Base-by-base conservation (phyloP, 2,888 invertebrate species). In the Dynastes tityus region DNA sequence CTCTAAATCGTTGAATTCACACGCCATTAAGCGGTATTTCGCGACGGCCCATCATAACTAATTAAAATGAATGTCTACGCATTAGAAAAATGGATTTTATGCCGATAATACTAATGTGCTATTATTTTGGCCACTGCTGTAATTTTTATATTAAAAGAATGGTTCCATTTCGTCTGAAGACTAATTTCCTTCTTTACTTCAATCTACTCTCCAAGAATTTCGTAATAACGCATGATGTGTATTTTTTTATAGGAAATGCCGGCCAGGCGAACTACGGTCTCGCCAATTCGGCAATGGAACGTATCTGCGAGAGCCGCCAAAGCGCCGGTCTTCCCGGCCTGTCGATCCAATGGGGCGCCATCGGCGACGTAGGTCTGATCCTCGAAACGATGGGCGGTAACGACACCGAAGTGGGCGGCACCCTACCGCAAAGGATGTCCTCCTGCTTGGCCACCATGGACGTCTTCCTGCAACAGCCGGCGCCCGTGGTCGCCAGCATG, bases 261-360 rank as follows among this genome's bases (percentile, higher is more conserved):
- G 99, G 99, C 3, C 99, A 99, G 90, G 93, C 95, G 80, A 99
- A 99, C 90, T 99, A 99, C 88, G 99, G 98, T 76, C 92, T 96
- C 84, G 98, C 99, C 76, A 99, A 99, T 90, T 98, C 98, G 0
- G 95, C 95, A 64, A 99, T 99, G 98, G 99, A 99, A 90, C 93
- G 99, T 81, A 93, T 98, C 81, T 95, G 95, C 88, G 98, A 98
- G 90, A 92, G 91, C 80, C 93, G 98, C 78, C 95, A 94, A 89
- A 91, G 91, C 58, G 94, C 93, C 85, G 97, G 97, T 65, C 91
- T 97, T 83, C 97, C 98, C 37, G 98, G 92, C 63, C 85, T 87
- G 71, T 97, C 98, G 61, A 96, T 99, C 84, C 99, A 99, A 89
- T 99, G 99, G 99, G 99, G 99, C 83, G 99, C 98, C 80, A 96